These are phyloP conservation scores for Seira musarum DNA, from an alignment of 2,888 invertebrate species.

Conservation along the genomic window DNA sequence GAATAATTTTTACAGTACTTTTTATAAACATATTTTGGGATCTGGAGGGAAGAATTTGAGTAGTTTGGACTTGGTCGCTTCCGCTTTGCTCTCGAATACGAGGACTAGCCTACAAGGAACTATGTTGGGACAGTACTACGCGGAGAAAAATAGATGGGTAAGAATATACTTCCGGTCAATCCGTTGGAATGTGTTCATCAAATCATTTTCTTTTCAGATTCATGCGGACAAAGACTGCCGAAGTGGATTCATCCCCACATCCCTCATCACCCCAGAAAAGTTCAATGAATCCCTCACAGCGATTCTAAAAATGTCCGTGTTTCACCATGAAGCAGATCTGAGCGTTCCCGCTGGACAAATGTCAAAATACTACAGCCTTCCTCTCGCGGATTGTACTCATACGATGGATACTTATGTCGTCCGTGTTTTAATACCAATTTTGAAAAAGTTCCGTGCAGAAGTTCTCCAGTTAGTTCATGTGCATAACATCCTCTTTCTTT, in stretches of 20 bases:
- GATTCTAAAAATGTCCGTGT: too few species aligned
- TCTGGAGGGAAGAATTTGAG: neutral
- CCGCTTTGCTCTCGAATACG: too few species aligned
- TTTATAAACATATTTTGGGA: slow-evolving; percentile 25
- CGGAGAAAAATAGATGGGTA: slow-evolving; percentile 68
- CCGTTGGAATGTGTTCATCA: too few species aligned
- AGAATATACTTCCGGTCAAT: too few species aligned
- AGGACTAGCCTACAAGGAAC: slow-evolving; percentile 62
- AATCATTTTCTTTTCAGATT: too few species aligned
- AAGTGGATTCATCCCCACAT: slow-evolving; percentile 54
- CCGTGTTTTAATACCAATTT: slow-evolving; percentile 56
- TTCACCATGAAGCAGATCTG: too few species aligned
- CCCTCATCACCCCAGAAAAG: slow-evolving; percentile 50
- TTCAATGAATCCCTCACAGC: slow-evolving; percentile 42
- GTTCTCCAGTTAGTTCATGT: slow-evolving; percentile 50
- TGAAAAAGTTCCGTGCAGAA: slow-evolving; percentile 36
- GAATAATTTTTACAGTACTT: slow-evolving; percentile 66
- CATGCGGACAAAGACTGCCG: slow-evolving; percentile 57
- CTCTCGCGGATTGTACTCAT: slow-evolving; percentile 66
- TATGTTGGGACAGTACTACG: slow-evolving; percentile 63
- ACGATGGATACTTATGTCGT: slow-evolving; percentile 57
- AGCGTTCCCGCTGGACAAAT: slow-evolving; percentile 46
- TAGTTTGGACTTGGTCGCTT: slow-evolving; percentile 38
- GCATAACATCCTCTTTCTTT: slow-evolving; percentile 39
- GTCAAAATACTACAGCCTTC: slow-evolving; percentile 63